Evolutionary conservation across 2,113 vertebrate species (phyloP).

Genomic region (Rhinopomastus cyanomelas): DNA sequence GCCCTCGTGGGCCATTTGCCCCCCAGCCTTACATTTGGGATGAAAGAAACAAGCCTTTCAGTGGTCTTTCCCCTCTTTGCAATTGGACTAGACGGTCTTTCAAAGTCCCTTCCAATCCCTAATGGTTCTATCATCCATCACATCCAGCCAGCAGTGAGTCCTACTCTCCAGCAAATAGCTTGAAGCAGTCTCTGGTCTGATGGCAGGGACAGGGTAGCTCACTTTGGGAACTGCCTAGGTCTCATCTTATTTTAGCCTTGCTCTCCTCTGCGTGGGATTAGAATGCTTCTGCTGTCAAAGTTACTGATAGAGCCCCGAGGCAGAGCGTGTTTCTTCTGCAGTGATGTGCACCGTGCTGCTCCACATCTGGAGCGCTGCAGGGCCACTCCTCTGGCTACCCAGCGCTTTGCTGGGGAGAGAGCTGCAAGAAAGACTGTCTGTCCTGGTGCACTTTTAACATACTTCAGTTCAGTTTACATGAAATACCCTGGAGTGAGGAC

Average conservation of each 20-base stretch:
- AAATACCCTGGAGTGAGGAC: constrained; percentile 74
- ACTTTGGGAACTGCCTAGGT: not conserved
- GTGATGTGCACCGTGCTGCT: constrained; percentile 14
- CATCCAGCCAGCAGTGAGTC: not conserved
- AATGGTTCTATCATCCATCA: no score
- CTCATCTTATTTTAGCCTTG: not conserved
- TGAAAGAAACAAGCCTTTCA: not conserved
- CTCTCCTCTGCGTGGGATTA: constrained; percentile 18
- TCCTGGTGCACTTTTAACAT: constrained; percentile 63
- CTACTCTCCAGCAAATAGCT: not conserved
- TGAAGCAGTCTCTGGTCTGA: not conserved
- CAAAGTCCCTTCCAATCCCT: no score
- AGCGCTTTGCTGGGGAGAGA: constrained; percentile 48
- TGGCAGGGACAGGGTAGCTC: not conserved
- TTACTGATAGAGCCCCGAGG: constrained; percentile 60
- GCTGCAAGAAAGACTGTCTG: constrained; percentile 66
- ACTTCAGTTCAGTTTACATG: constrained; percentile 76
- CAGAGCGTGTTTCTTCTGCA: constrained; percentile 57
- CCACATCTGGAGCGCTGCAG: constrained; percentile 80
- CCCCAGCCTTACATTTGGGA: not conserved
- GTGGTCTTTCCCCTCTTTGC: not conserved
- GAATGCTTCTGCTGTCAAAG: constrained; percentile 59
- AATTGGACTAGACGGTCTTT: no score
- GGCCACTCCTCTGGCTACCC: constrained; percentile 67
- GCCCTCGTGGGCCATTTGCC: not conserved